phyloP scores from a whole-genome alignment of 2,888 invertebrate species.

The Synergus gifuensis region DNA sequence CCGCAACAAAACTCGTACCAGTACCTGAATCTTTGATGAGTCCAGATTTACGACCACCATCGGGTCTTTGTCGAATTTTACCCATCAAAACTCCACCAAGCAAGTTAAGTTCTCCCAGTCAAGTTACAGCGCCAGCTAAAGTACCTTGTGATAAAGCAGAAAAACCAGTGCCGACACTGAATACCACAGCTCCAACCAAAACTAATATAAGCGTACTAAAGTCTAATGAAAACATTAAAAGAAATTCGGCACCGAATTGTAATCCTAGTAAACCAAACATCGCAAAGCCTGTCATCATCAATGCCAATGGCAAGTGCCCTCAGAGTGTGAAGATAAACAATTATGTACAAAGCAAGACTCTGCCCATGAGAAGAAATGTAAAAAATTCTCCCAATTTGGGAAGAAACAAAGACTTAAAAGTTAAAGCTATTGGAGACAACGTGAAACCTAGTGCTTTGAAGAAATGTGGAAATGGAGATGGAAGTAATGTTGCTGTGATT shows the following conservation, averaged over 20 bases:
- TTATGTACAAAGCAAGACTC: conserved; percentile 72
- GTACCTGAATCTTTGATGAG: conserved; percentile 93
- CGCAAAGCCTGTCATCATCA: conserved; percentile 69
- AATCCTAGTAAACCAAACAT: conserved; percentile 65
- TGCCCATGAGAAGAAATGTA: conserved; percentile 65
- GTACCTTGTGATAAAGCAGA: conserved; percentile 63
- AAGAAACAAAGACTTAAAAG: conserved; percentile 62
- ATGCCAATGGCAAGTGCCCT: conserved; percentile 67
- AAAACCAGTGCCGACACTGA: conserved; percentile 69
- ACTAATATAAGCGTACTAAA: conserved; percentile 65
- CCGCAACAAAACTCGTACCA: conserved; percentile 92
- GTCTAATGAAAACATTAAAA: conserved; percentile 67
- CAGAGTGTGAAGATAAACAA: conserved; percentile 74
- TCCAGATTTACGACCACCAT: conserved; percentile 83
- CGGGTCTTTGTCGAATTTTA: conserved; percentile 70
- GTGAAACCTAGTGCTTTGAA: conserved; percentile 59
- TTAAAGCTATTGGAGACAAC: conserved; percentile 64
- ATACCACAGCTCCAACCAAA: conserved; percentile 71
- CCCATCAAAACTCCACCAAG: conserved; percentile 69
- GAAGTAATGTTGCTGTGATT: conserved; percentile 58
- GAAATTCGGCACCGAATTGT: conserved; percentile 71
- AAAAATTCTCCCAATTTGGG: conserved; percentile 70
- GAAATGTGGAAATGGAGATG: conserved; percentile 58
- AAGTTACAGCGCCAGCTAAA: conserved; percentile 67
- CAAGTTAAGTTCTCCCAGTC: conserved; percentile 71